Evolutionary conservation across 2,888 invertebrate species (phyloP).

Genomic region (Macaria liturata): DNA sequence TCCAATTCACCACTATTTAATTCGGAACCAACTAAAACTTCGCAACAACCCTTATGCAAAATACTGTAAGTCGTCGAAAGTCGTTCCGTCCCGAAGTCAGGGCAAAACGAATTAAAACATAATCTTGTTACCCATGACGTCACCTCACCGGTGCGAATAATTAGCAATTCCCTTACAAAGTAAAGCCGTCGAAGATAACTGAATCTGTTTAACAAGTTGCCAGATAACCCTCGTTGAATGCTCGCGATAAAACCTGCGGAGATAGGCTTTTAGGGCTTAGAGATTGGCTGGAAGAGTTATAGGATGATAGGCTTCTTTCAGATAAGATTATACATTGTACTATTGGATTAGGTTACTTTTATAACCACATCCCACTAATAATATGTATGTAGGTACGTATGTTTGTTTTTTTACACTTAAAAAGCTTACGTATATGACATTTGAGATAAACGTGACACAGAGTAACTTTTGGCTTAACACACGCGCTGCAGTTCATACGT

Average conservation of each 20-base stretch:
- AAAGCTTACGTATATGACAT: too few relatives aligned
- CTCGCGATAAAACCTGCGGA: constrained; percentile 16
- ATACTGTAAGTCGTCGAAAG: constrained; percentile 19
- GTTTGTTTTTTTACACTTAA: too few relatives aligned
- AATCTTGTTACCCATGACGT: constrained; percentile 43
- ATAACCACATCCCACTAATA: too few relatives aligned
- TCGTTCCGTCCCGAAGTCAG: constrained; percentile 15
- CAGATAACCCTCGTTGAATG: constrained; percentile 30
- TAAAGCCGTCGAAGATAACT: constrained; percentile 56
- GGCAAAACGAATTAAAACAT: constrained; percentile 31
- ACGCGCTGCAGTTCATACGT: too few relatives aligned
- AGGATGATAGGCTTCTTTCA: not conserved
- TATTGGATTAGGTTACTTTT: too few relatives aligned
- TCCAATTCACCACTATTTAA: not conserved
- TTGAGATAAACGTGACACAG: too few relatives aligned
- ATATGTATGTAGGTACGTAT: too few relatives aligned
- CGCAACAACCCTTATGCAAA: constrained; percentile 11
- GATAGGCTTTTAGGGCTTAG: constrained; percentile 16
- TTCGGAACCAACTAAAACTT: not conserved
- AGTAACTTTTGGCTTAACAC: too few relatives aligned
- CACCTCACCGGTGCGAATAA: constrained; percentile 64
- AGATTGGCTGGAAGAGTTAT: constrained; percentile 3
- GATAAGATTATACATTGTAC: not conserved
- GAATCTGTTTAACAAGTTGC: constrained; percentile 66
- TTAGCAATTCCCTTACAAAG: constrained; percentile 60